These are phyloP conservation scores for Cuculus canorus DNA, from an alignment of 2,797 vertebrate genomes.

Conservation along the genomic window DNA sequence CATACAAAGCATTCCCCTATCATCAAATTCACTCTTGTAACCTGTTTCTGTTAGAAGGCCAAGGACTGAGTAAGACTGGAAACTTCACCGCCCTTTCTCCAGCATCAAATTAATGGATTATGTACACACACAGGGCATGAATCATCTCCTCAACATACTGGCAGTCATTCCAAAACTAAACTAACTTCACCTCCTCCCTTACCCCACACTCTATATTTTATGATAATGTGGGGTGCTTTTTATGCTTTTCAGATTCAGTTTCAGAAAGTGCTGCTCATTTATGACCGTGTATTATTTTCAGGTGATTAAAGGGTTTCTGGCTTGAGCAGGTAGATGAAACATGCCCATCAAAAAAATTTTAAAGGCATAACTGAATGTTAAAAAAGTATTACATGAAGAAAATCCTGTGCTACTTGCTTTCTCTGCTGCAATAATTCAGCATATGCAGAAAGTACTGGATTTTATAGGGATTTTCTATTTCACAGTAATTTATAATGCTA, in stretches of 20 bases:
- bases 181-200: not conserved
- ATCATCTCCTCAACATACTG: not conserved
- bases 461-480: not conserved
- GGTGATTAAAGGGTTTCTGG: not conserved
- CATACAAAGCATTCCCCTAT: not conserved
- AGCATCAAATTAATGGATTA: not conserved
- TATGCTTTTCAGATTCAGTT: not conserved
- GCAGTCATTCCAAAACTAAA: not conserved
- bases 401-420: not conserved
- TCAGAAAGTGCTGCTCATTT: not conserved
- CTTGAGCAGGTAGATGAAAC: not conserved
- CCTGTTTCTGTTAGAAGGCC: not conserved
- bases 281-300: not conserved
- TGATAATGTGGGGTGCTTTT: not conserved
- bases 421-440: not conserved
- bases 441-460: not conserved
- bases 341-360: not conserved
- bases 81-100: not conserved
- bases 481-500: not conserved
- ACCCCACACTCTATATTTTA: not conserved
- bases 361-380: not conserved
- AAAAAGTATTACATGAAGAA: not conserved
- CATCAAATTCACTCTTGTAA: not conserved
- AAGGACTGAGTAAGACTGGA: not conserved
- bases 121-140: not conserved